Conservation (phyloP, 2,797 vertebrate genomes). For the Hylomyscus alleni region DNA sequence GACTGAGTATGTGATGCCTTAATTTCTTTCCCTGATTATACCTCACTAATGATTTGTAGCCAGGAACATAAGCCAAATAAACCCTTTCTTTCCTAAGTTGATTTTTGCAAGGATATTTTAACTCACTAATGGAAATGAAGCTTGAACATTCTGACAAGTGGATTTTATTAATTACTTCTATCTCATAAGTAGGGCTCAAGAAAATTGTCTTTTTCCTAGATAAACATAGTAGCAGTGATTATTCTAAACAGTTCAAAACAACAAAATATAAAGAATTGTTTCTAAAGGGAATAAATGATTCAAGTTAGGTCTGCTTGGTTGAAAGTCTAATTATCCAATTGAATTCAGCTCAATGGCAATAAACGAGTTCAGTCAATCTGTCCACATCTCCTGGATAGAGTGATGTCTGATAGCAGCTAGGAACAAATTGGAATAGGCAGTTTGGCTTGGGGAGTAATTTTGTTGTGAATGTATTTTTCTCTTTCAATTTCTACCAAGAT, state of each 20-base stretch:
- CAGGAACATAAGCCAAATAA: neutral
- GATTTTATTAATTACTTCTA: conserved; percentile 2
- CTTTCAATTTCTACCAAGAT: neutral
- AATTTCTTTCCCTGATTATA: neutral
- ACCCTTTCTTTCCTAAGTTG: neutral
- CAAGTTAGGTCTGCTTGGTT: neutral
- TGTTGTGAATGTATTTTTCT: conserved; percentile 30
- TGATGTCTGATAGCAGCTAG: neutral
- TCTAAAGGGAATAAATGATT: neutral
- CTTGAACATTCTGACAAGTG: neutral
- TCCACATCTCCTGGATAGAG: conserved; percentile 15
- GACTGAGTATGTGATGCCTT: too few species aligned
- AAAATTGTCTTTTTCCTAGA: conserved; percentile 39
- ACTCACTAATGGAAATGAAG: neutral
- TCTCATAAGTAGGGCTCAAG: neutral
- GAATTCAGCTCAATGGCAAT: neutral
- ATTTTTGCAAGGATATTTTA: neutral
- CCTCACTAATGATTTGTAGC: neutral
- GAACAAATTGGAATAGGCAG: neutral
- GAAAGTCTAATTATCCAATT: neutral
- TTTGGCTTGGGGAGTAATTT: conserved; percentile 42
- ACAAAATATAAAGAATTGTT: neutral
- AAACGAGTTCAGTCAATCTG: neutral
- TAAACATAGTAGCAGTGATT: neutral
- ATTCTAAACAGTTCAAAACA: conserved; percentile 7